Percentiles rank a stretch among this genome's conserved stretches.
phyloP scores from a whole-genome alignment of 2,888 invertebrate species.

The Dendrolimus pini region DNA sequence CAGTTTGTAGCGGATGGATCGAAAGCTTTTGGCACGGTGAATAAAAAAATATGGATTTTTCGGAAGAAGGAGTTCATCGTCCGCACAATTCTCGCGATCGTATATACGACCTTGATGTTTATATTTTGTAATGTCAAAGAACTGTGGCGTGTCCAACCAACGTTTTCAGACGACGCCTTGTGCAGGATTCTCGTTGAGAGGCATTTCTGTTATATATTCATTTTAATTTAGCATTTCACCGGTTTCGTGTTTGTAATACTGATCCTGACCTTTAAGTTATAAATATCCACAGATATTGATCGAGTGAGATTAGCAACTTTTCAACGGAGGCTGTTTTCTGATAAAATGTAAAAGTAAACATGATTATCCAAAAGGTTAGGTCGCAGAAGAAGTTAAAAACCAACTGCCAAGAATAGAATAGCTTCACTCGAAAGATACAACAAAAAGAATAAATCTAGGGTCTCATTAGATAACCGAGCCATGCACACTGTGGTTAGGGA shows the following conservation, averaged over 20 bases:
- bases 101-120: slow-evolving; percentile 26
- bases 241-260: not conserved
- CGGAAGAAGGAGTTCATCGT: slow-evolving; percentile 34
- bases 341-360: slow-evolving; percentile 8
- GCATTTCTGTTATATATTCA: not conserved
- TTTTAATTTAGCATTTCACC: not conserved
- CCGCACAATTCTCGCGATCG: slow-evolving; percentile 20
- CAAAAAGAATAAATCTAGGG: slow-evolving; percentile 34
- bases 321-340: slow-evolving; percentile 2
- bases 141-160: slow-evolving; percentile 8
- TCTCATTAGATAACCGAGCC: slow-evolving; percentile 45
- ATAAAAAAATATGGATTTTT: slow-evolving; percentile 33
- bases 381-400: no score
- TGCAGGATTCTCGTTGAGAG: not conserved
- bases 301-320: not conserved
- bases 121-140: slow-evolving; percentile 11
- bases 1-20: slow-evolving; percentile 49
- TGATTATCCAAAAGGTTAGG: no score
- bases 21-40: slow-evolving; percentile 29
- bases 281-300: not conserved
- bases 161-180: not conserved
- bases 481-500: slow-evolving; percentile 31
- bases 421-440: slow-evolving; percentile 10
- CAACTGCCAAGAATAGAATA: no score
- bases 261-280: not conserved